These are phyloP conservation scores for Chrysotoxum bicinctum DNA, from an alignment of 2,888 invertebrate genomes.

Conservation along the genomic window DNA sequence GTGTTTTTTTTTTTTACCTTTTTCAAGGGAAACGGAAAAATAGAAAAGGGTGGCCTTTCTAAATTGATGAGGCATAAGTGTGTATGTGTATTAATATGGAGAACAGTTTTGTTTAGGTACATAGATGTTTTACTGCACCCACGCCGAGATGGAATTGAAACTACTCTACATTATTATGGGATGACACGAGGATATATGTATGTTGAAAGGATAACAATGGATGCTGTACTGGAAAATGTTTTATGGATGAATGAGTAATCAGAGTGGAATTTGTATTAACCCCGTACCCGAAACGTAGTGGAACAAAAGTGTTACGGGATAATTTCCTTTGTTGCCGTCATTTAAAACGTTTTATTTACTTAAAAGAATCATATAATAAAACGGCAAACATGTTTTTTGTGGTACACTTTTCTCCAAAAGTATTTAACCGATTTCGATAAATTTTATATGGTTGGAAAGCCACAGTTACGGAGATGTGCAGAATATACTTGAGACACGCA, in stretches of 20 bases:
- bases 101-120: neutral
- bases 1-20: constrained; percentile 26
- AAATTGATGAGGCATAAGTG: neutral
- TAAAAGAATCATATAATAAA: too few species aligned
- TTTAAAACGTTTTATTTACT: neutral
- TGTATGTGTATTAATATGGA: neutral
- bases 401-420: too few species aligned
- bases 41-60: neutral
- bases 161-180: neutral
- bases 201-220: neutral
- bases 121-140: neutral
- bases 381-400: too few species aligned
- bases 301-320: neutral
- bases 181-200: neutral
- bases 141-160: neutral
- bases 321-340: neutral
- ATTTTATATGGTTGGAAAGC: too few species aligned
- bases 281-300: neutral
- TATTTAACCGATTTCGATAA: too few species aligned
- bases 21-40: neutral
- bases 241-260: neutral
- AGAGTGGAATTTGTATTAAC: neutral
- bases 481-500: too few species aligned
- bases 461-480: too few species aligned
- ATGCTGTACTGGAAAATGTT: neutral